Percentiles rank a stretch among this genome's conserved stretches.
Conservation (phyloP, 2,113 vertebrate genomes). For the Panurus biarmicus region DNA sequence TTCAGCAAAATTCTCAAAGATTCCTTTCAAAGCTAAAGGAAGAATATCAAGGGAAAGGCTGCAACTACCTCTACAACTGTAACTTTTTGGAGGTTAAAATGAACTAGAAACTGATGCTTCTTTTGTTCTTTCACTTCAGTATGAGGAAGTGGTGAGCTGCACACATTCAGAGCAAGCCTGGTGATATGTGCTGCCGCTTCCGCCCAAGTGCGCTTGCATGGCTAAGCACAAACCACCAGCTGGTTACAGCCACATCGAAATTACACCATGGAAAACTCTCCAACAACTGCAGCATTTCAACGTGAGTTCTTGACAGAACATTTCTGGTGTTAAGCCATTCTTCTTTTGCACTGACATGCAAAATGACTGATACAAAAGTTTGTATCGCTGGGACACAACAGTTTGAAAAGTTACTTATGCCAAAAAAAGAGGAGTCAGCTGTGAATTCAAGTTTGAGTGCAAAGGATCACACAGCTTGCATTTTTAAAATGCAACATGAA, state of each 20-base stretch:
- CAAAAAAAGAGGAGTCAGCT: neutral
- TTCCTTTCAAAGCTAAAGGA: neutral
- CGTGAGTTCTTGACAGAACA: neutral
- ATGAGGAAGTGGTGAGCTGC: conserved; percentile 56
- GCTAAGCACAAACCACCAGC: neutral
- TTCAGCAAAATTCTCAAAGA: neutral
- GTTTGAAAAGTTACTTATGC: neutral
- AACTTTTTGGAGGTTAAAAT: neutral
- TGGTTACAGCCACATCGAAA: neutral
- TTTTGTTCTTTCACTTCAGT: conserved; percentile 19
- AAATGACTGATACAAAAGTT: no score
- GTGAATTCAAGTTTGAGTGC: neutral
- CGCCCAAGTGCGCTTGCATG: neutral
- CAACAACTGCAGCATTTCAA: neutral
- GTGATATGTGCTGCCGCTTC: conserved; percentile 45
- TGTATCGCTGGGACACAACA: neutral
- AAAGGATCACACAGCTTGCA: neutral
- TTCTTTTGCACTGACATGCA: neutral
- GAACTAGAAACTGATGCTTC: neutral
- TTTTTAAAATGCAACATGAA: neutral
- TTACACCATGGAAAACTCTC: neutral
- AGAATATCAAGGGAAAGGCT: neutral
- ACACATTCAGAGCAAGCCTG: neutral
- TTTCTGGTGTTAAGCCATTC: neutral
- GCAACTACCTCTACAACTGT: neutral